Conservation (phyloP, 2,113 vertebrate species). For the Heterotis niloticus region DNA sequence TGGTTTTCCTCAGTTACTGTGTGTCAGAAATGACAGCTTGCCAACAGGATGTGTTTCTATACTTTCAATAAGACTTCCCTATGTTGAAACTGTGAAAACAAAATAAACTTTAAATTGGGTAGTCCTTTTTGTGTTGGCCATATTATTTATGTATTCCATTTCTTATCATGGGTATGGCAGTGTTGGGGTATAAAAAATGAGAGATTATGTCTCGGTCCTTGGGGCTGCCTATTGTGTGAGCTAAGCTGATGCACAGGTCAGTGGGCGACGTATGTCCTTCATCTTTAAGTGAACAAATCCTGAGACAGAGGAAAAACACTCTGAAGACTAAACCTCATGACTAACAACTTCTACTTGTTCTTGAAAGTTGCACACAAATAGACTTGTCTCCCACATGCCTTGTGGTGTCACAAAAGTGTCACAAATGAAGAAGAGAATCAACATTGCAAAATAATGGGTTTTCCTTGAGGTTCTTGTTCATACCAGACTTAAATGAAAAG, state of each 20-base stretch:
- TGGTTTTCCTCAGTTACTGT: not conserved
- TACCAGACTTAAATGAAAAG: slow-evolving; percentile 41
- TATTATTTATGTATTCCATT: not conserved
- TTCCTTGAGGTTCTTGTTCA: slow-evolving; percentile 43
- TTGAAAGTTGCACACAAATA: too few relatives aligned
- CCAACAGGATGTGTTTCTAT: slow-evolving; percentile 30
- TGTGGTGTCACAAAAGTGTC: slow-evolving; percentile 36
- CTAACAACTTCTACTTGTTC: too few relatives aligned
- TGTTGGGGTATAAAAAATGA: not conserved
- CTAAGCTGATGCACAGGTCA: not conserved
- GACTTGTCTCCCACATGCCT: too few relatives aligned
- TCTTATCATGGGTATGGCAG: not conserved
- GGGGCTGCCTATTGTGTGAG: not conserved
- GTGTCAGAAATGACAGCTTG: slow-evolving; percentile 15
- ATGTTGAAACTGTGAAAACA: not conserved
- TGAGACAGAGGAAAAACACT: too few relatives aligned
- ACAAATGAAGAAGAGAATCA: slow-evolving; percentile 41
- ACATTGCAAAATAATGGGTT: slow-evolving; percentile 22
- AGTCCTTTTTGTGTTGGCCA: not conserved
- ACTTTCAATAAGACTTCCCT: slow-evolving; percentile 22
- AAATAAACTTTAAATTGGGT: not conserved
- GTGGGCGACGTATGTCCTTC: not conserved
- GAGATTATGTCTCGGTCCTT: not conserved
- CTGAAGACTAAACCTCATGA: too few relatives aligned
- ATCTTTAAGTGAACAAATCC: not conserved